Percentiles rank a stretch among this genome's conserved stretches.
Conservation (phyloP, 1,140 invertebrate genomes). For the Camponotus pennsylvanicus region DNA sequence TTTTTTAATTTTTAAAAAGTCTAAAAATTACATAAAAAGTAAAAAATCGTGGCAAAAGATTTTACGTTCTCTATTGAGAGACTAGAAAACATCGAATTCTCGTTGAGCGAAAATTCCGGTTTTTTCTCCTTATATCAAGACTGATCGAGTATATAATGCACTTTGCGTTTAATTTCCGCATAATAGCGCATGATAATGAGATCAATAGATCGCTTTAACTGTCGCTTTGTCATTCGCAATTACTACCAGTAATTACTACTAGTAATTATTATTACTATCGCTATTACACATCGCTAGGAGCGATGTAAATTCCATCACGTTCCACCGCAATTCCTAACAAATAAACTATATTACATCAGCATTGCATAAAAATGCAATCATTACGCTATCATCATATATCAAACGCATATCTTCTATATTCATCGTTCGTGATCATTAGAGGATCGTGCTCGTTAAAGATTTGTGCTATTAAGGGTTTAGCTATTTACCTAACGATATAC, state of each 20-base stretch:
- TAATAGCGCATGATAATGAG: constrained; percentile 23
- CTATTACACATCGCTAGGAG: not conserved
- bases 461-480: not conserved
- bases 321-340: not conserved
- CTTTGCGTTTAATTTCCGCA: constrained; percentile 4
- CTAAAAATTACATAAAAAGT: no score
- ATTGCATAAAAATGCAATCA: constrained; percentile 5
- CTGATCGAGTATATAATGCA: not conserved
- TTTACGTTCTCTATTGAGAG: no score
- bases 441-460: no score
- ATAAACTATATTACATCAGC: constrained; percentile 20
- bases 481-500: not conserved
- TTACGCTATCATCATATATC: not conserved
- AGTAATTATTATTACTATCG: not conserved
- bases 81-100: not conserved
- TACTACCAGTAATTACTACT: not conserved
- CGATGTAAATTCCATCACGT: not conserved
- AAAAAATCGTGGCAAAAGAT: no score
- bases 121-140: not conserved
- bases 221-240: not conserved
- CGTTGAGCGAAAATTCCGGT: not conserved
- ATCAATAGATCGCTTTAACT: constrained; percentile 17
- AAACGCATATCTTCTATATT: not conserved
- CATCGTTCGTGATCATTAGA: no score
- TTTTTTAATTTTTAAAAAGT: no score